Base-by-base conservation (phyloP, 2,113 vertebrate species). In the Todiramphus chloris region DNA sequence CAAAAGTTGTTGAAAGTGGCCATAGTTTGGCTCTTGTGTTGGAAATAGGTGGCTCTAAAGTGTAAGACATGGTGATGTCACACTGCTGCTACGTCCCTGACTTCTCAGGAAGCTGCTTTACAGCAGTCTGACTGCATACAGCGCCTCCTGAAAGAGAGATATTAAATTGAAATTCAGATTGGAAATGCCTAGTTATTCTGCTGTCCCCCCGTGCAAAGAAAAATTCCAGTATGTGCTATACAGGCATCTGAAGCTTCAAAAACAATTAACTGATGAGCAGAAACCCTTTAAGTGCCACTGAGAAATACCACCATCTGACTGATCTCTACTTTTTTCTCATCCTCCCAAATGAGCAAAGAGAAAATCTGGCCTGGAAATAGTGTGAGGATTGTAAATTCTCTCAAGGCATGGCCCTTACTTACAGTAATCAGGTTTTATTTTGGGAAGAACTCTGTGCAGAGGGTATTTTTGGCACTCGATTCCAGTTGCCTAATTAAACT, bases 401-500 rank as follows among this genome's bases (percentile, higher is more conserved):
- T 78, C 43, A 70, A 84, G 62, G 35, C 51, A 46, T 43, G 43
- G 33, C 27, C 39, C 51, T 87, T 86, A 67, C 58, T 87, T 83
- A 70, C 2, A 51, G 30, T 82, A 89, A 89, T 82, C 51, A 13
- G 44, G 17, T 56, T 91, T 94, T 82, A 51, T 94, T 89, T 94
- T 79, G 31, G 66, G 62, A 79, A 90, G 43, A 63, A 41, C 17
- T 77, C 51, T 31, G 23, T 63, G 51, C 51, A 84, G 51, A 90
- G 13, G 25, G 16, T 94, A 82, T 93, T 91, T 94, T 62, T 89
- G 74, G 58, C 77, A 58, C 25, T 75, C 3, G 5, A 10, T 79
- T 96, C 81, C 50, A 89, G 77, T 82, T 2, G 1, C 74, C 87
- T 93, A 85, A 95, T 96, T 82, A 85, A 93, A 93, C 53, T 93